These are phyloP conservation scores for Oppia nitens DNA, from an alignment of 1,140 invertebrate genomes.

Conservation along the genomic window DNA sequence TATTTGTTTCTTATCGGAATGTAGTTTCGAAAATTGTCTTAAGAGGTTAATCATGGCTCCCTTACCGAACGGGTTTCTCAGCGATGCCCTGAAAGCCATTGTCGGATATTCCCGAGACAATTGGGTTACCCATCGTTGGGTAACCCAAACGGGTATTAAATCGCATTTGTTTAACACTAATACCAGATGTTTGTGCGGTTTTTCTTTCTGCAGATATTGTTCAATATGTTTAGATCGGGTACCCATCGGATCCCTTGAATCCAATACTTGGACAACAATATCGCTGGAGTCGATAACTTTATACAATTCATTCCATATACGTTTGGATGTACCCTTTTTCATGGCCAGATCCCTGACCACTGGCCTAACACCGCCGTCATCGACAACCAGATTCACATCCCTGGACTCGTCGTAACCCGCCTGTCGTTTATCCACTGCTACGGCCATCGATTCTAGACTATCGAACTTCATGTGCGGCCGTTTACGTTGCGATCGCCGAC, in stretches of 20 bases:
- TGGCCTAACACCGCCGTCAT: conserved; percentile 26
- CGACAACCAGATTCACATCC: conserved; percentile 55
- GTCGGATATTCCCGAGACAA: conserved; percentile 90
- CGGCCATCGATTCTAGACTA: conserved; percentile 40
- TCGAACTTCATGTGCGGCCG: conserved; percentile 58
- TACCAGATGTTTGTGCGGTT: conserved; percentile 82
- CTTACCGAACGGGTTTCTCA: conserved; percentile 97
- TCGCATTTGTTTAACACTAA: conserved; percentile 88
- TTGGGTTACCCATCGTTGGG: conserved; percentile 83
- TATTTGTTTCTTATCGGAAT: conserved; percentile 91
- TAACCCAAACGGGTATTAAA: conserved; percentile 79
- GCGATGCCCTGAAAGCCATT: conserved; percentile 90
- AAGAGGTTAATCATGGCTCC: conserved; percentile 90
- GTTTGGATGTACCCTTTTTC: conserved; percentile 79
- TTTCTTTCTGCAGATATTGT: conserved; percentile 71
- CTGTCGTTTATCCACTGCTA: conserved; percentile 45
- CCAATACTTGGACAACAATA: conserved; percentile 78
- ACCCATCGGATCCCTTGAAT: conserved; percentile 86
- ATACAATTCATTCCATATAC: conserved; percentile 98
- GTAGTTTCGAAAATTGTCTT: conserved; percentile 88
- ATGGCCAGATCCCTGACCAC: conserved; percentile 42
- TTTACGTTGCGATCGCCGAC: conserved; percentile 80
- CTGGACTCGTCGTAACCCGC: conserved; percentile 57
- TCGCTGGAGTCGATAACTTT: conserved; percentile 98
- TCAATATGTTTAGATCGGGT: conserved; percentile 85